phyloP scores from a whole-genome alignment of 2,888 invertebrate species.

The Eristalis intricaria region DNA sequence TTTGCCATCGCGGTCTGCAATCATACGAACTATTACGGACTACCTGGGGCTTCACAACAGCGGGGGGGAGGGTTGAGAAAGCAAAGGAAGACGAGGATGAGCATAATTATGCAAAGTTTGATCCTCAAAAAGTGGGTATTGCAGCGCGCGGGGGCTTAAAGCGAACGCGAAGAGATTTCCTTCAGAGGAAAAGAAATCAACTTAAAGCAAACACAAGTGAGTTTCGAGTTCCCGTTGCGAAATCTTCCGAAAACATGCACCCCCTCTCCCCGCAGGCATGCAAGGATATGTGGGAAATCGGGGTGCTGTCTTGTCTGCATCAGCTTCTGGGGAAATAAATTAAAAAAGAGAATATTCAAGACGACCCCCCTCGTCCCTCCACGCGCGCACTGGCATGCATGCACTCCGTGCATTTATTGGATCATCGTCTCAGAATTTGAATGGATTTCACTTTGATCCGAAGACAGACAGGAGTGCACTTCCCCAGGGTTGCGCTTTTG shows the following conservation, averaged over 20 bases:
- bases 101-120: conserved; percentile 46
- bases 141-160: neutral
- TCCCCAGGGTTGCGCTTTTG: neutral
- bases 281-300: neutral
- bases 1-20: neutral
- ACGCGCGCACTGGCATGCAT: neutral
- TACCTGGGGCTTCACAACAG: conserved; percentile 21
- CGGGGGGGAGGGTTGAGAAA: neutral
- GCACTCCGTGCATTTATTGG: neutral
- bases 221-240: neutral
- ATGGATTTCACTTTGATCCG: neutral
- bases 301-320: neutral
- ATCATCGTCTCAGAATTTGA: neutral
- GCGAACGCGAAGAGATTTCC: neutral
- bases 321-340: neutral
- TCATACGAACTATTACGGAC: conserved; percentile 13
- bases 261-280: neutral
- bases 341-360: neutral
- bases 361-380: neutral
- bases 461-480: neutral
- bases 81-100: neutral
- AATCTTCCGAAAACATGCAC: neutral
- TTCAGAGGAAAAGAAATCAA: conserved; percentile 2
- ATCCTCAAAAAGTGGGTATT: conserved; percentile 33
- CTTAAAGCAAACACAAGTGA: conserved; percentile 20